phyloP scores from a whole-genome alignment of 1,140 invertebrate species.

The Conopomorpha cramerella region DNA sequence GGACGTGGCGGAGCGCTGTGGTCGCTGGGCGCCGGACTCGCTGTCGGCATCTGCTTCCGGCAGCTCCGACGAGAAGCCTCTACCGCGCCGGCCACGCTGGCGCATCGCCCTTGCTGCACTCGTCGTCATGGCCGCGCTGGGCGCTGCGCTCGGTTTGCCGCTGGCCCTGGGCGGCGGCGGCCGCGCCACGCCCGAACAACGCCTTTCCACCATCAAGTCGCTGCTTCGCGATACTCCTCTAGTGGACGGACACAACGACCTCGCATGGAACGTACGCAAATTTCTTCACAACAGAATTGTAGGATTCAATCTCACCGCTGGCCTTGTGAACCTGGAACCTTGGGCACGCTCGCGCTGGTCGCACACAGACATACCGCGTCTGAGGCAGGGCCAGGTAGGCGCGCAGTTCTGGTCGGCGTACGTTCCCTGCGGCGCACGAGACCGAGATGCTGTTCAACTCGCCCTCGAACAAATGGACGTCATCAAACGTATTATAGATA shows the following conservation, averaged over 20 bases:
- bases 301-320: constrained; percentile 76
- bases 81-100: constrained; percentile 44
- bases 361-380: constrained; percentile 86
- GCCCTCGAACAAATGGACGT: constrained; percentile 89
- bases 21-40: constrained; percentile 50
- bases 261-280: constrained; percentile 83
- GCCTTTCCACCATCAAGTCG: constrained; percentile 60
- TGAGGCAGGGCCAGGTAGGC: constrained; percentile 79
- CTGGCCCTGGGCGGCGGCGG: constrained; percentile 53
- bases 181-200: constrained; percentile 61
- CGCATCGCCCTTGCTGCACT: constrained; percentile 45
- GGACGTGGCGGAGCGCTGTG: constrained; percentile 55
- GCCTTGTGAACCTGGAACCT: constrained; percentile 74
- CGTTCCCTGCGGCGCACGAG: constrained; percentile 79
- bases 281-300: constrained; percentile 82
- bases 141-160: constrained; percentile 45
- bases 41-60: constrained; percentile 49
- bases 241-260: constrained; percentile 83
- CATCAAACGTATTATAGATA: constrained; percentile 82
- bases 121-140: constrained; percentile 42
- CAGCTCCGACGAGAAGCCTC: constrained; percentile 53
- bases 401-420: constrained; percentile 86
- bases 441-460: constrained; percentile 83
- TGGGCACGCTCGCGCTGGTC: constrained; percentile 82
- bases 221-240: constrained; percentile 66